Percentiles rank a stretch among this genome's conserved stretches.
These are phyloP conservation scores for Callipepla californica DNA, from an alignment of 2,113 vertebrate genomes.

Conservation along the genomic window DNA sequence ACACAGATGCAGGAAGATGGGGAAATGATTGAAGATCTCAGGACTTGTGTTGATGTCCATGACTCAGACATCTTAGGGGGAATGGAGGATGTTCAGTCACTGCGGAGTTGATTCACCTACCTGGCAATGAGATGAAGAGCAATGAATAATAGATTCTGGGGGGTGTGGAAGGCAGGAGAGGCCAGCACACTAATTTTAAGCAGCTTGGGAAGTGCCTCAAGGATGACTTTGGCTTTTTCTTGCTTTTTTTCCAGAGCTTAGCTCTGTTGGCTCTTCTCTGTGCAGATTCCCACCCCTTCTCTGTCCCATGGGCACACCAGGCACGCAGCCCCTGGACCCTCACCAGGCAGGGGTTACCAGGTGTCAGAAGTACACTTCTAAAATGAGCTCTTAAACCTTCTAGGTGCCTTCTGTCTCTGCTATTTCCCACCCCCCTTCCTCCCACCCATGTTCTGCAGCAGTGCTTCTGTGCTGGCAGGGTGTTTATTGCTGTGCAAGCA, in stretches of 20 bases:
- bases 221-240: not conserved
- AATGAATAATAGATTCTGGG: conserved; percentile 25
- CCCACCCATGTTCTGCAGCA: not conserved
- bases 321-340: not conserved
- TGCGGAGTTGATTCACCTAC: conserved; percentile 27
- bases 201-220: not conserved
- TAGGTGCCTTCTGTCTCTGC: not conserved
- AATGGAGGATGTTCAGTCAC: conserved; percentile 38
- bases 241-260: not conserved
- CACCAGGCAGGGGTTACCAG: not conserved
- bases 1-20: not conserved
- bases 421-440: not conserved
- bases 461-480: not conserved
- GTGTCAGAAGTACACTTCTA: rapidly evolving
- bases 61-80: not conserved
- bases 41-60: not conserved
- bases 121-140: conserved; percentile 29
- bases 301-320: not conserved
- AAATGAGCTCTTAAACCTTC: not conserved
- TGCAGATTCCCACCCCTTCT: not conserved
- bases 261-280: not conserved
- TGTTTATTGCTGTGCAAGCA: not conserved
- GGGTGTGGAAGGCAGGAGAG: not conserved
- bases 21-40: conserved; percentile 34
- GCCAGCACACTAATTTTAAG: not conserved